Percentiles rank a stretch among this genome's conserved stretches.
Conservation (phyloP, 2,888 invertebrate species). For the Habrosyne pyritoides region DNA sequence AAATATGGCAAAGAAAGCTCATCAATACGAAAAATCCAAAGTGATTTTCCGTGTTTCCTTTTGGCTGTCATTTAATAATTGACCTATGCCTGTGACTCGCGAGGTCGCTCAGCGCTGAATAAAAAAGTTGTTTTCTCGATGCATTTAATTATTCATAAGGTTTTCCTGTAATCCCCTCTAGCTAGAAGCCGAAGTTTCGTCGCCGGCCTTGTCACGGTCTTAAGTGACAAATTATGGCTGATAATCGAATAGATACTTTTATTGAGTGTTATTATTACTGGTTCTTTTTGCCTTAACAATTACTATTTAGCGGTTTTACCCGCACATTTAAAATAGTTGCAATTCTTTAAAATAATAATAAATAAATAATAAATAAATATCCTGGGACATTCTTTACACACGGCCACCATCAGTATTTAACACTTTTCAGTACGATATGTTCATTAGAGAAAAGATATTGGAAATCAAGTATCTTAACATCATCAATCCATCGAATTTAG, state of each 20-base stretch:
- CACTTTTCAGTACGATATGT: too few species aligned
- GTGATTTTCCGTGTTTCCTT: slow-evolving; percentile 59
- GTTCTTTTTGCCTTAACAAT: neutral
- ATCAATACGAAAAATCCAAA: slow-evolving; percentile 27
- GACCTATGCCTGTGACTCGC: slow-evolving; percentile 43
- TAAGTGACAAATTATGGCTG: slow-evolving; percentile 76
- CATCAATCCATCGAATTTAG: neutral
- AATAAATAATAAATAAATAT: too few species aligned
- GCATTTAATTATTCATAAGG: slow-evolving; percentile 80
- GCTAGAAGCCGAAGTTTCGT: slow-evolving; percentile 57
- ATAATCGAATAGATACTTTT: slow-evolving; percentile 50
- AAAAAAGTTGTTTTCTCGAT: slow-evolving; percentile 63
- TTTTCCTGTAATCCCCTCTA: slow-evolving; percentile 64
- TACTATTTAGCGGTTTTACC: too few species aligned
- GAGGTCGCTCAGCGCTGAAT: slow-evolving; percentile 44
- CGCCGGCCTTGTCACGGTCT: slow-evolving; percentile 63
- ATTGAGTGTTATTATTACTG: slow-evolving; percentile 43
- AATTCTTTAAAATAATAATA: too few species aligned
- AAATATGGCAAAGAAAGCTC: neutral
- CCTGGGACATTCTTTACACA: too few species aligned
- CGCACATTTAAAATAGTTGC: too few species aligned
- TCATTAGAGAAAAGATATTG: too few species aligned
- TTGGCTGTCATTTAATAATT: slow-evolving; percentile 54
- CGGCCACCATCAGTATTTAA: too few species aligned
- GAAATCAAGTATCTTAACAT: too few species aligned